Evolutionary conservation across 2,113 vertebrate species (phyloP), one percentile per base, ranked within the genome.

Genomic region (Parus major): DNA sequence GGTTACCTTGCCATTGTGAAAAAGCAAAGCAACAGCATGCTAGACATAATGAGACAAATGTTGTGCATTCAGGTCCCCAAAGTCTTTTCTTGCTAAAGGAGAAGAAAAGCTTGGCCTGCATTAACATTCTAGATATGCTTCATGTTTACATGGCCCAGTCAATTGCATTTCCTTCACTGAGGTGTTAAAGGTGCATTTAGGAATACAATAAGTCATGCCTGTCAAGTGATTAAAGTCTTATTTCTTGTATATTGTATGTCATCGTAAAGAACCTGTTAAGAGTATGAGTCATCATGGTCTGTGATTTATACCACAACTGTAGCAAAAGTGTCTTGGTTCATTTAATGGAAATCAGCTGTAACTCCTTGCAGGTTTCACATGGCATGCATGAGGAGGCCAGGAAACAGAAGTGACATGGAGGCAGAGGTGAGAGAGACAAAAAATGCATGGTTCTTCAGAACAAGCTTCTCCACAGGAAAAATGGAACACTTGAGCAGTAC

Each of bases 1-100:
- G 91, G 82, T 87, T 96, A 96, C 94, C 65, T 90, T 92, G 88
- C 73, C 90, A 68, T 94, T 81, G 82, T 77, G 92, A 94, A 86
- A 69, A 68, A 90, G 28, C 60, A 91, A 60, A 95, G 69, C 83
- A 92, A 64, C 66, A 78, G 86, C 53, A 86, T 80, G 88, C 80
- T 72, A 47, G 81, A 83, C 73, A 50, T 92, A 91, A 90, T 71
- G 83, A 96, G 65, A 95, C 76, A 93, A 78, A 93, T 90, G 75
- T 50, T 77, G 49, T 86, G 60, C 49, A 70, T 86, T 96, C 63
- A 86, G 65, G 68, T 88, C 42, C 63, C 23, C 35, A 50, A 75
- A 92, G 89, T 53, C 68, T 90, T 81, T 63, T 82, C 80, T 91
- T 90, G 66, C 53, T 42, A 79, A 88, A 97, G 69, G n/a, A 75